These are phyloP conservation scores for Novumbra hubbsi DNA, from an alignment of 2,797 vertebrate genomes.

Conservation along the genomic window DNA sequence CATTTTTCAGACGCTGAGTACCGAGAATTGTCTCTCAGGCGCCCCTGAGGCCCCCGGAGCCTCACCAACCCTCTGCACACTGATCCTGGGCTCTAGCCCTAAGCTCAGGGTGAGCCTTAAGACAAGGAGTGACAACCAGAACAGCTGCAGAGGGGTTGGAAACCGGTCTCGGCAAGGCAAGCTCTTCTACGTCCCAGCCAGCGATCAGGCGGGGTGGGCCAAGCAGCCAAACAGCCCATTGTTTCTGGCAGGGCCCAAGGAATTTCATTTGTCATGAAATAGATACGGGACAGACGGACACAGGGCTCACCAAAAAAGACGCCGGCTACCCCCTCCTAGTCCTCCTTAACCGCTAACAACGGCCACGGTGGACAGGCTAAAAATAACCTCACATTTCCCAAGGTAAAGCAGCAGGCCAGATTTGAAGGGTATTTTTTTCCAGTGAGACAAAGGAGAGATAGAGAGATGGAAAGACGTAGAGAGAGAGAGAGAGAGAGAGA, in stretches of 20 bases:
- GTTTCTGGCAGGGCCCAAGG: constrained; percentile 69
- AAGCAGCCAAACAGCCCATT: constrained; percentile 63
- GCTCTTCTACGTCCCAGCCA: constrained; percentile 42
- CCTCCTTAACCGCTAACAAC: neutral
- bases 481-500: constrained; percentile 25
- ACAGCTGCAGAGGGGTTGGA: constrained; percentile 74
- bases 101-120: constrained; percentile 76
- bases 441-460: constrained; percentile 33
- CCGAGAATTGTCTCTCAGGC: constrained; percentile 43
- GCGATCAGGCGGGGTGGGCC: constrained; percentile 15
- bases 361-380: constrained; percentile 41
- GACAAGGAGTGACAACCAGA: constrained; percentile 77
- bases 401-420: constrained; percentile 41
- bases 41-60: constrained; percentile 46
- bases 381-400: constrained; percentile 62
- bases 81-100: constrained; percentile 64
- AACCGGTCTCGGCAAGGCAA: constrained; percentile 61
- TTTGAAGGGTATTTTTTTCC: constrained; percentile 55
- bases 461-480: constrained; percentile 29
- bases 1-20: constrained; percentile 59
- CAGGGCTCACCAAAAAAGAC: constrained; percentile 62
- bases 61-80: constrained; percentile 41
- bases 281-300: constrained; percentile 59
- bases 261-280: constrained; percentile 81
- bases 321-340: neutral